Base-by-base conservation (phyloP, 1,140 invertebrate genomes). In the Euura saliciscinereae region DNA sequence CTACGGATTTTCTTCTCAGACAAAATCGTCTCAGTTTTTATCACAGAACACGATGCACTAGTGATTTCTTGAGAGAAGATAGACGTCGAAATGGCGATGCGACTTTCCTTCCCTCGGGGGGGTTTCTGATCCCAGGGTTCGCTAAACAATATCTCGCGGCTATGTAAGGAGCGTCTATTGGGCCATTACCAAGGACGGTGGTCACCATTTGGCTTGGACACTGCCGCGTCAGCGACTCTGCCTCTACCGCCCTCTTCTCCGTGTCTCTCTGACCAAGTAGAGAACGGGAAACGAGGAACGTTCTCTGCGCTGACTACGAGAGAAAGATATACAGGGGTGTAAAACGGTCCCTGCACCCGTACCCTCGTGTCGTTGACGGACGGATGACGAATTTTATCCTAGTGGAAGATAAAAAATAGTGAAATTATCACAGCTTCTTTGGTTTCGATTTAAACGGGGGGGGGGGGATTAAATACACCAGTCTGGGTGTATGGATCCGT, bases 111-210 rank as follows among this genome's bases (percentile, higher is more conserved):
- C 51, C 51, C 51, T 5, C 3, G 51, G 51, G 51, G 51, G 2
- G 51, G 8, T 59, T 8, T 6, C 8, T 8, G 6, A n/a, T 11
- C 3, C 10, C 51, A 59, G 66, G 82, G 72, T 77, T 75, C 79
- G 78, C 76, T 87, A 87, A 87, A 87, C 85, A 86, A 87, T 87
- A 87, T 86, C 85, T 85, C 82, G 84, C 81, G 83, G 84, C 82
- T 77, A 85, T 85, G 83, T 86, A 86, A 85, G 84, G 83, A 86
- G 83, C 84, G 84, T 85, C 85, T 85, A 86, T 87, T 84, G 84
- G 85, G 82, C 86, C 84, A 86, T 86, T 88, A 86, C 82, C 82
- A 59, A 59, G 51, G 80, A 82, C 79, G 81, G 82, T 81, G 77
- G 83, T 86, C 85, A 84, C 83, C 86, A 86, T 86, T 86, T 86